Conservation (phyloP, 2,113 vertebrate genomes). For the Jaculus jaculus region DNA sequence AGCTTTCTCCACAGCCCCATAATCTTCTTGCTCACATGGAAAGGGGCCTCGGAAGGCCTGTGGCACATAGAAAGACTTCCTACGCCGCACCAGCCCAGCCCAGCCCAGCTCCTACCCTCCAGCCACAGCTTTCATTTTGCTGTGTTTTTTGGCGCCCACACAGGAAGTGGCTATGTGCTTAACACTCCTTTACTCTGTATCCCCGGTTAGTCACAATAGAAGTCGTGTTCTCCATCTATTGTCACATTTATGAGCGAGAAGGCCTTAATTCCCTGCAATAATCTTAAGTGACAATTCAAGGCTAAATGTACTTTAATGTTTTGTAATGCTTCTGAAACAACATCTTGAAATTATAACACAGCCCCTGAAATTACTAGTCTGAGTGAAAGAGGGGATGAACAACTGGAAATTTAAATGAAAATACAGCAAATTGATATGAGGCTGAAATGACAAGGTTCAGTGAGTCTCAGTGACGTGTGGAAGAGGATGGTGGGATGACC, state of each 20-base stretch:
- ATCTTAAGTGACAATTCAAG: constrained; percentile 85
- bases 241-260: constrained; percentile 82
- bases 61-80: neutral
- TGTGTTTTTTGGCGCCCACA: neutral
- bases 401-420: constrained; percentile 82
- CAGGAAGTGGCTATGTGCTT: constrained; percentile 45
- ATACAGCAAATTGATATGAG: constrained; percentile 81
- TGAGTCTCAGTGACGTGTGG: neutral
- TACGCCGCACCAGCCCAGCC: too few species aligned
- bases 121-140: neutral
- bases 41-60: rapidly evolving
- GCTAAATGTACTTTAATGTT: constrained; percentile 81
- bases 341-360: constrained; percentile 83
- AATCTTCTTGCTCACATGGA: neutral
- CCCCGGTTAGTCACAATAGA: constrained; percentile 79
- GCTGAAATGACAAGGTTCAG: constrained; percentile 68
- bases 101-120: neutral
- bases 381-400: constrained; percentile 81
- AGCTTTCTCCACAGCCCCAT: rapidly evolving
- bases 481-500: neutral
- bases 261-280: constrained; percentile 80
- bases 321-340: constrained; percentile 85
- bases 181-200: constrained; percentile 66
- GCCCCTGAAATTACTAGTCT: constrained; percentile 80
- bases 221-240: constrained; percentile 75